Percentiles rank a stretch among this genome's conserved stretches.
These are phyloP conservation scores for Paraplagusia blochii DNA, from an alignment of 2,113 vertebrate genomes.

Conservation along the genomic window DNA sequence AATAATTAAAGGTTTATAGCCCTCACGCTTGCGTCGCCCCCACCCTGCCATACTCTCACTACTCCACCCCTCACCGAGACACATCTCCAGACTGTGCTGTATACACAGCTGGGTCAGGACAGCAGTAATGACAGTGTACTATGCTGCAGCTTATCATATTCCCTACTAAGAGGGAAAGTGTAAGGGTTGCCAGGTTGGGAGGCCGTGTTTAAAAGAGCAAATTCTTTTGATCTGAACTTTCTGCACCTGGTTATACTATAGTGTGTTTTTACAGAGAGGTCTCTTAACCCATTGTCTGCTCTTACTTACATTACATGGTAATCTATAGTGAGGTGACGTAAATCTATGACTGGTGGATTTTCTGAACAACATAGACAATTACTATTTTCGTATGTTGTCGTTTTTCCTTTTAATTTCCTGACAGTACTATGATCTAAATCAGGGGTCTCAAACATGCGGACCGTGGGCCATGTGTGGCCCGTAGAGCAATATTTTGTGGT, in stretches of 20 bases:
- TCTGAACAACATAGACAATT: too few relatives aligned
- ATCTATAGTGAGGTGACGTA: too few relatives aligned
- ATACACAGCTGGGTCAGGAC: slow-evolving; percentile 30
- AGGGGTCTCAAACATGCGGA: too few relatives aligned
- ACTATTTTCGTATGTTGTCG: too few relatives aligned
- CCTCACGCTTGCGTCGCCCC: slow-evolving; percentile 16
- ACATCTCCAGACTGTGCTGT: slow-evolving; percentile 9
- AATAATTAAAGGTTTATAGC: slow-evolving; percentile 64
- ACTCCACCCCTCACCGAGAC: slow-evolving; percentile 5
- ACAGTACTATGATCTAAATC: too few relatives aligned
- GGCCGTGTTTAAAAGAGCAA: slow-evolving; percentile 20
- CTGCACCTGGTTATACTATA: slow-evolving; percentile 24
- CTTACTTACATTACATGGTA: not conserved
- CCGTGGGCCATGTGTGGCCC: too few relatives aligned
- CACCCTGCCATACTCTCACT: not conserved
- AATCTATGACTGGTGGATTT: too few relatives aligned
- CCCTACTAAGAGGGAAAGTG: slow-evolving; percentile 37
- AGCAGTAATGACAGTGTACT: slow-evolving; percentile 51
- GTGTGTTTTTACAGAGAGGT: slow-evolving; percentile 18
- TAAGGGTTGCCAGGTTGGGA: slow-evolving; percentile 22
- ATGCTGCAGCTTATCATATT: slow-evolving; percentile 44
- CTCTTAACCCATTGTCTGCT: not conserved
- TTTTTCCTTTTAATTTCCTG: not conserved
- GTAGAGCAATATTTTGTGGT: too few relatives aligned
- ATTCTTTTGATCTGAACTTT: slow-evolving; percentile 23